These are phyloP conservation scores for Geophilus truncorum DNA, from an alignment of 2,888 invertebrate genomes.

Conservation along the genomic window DNA sequence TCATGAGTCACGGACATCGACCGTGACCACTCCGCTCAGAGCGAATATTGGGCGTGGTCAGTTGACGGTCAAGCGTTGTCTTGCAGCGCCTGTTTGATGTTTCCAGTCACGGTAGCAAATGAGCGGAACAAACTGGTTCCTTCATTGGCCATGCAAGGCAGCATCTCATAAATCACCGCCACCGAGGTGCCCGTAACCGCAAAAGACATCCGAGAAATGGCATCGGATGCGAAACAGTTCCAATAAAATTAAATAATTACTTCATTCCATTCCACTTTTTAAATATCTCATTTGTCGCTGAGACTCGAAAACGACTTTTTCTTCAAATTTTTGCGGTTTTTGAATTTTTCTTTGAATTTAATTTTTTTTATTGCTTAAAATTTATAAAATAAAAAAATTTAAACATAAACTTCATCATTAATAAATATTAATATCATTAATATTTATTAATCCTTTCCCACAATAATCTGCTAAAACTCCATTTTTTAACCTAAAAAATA, in stretches of 20 bases:
- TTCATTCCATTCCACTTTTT: not conserved
- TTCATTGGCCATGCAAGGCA: slow-evolving; percentile 20
- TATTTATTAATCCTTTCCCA: too few relatives aligned
- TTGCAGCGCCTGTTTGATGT: slow-evolving; percentile 12
- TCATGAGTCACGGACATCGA: slow-evolving; percentile 11
- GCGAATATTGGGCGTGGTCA: slow-evolving; percentile 1
- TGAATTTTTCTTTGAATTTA: too few relatives aligned
- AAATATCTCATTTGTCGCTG: not conserved
- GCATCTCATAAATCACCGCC: slow-evolving; percentile 28
- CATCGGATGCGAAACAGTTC: not conserved
- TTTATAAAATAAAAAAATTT: too few relatives aligned
- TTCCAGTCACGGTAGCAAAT: slow-evolving; percentile 8
- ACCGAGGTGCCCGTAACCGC: slow-evolving; percentile 13
- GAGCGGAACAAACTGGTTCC: slow-evolving; percentile 22
- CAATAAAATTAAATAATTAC: not conserved
- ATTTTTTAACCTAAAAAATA: too few relatives aligned
- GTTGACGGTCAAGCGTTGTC: slow-evolving; percentile 3
- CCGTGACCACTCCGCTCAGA: slow-evolving; percentile 1
- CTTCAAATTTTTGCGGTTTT: not conserved
- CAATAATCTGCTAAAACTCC: too few relatives aligned
- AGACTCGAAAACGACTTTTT: too few relatives aligned
- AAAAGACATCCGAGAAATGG: not conserved
- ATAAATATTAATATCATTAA: too few relatives aligned
- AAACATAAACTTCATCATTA: too few relatives aligned
- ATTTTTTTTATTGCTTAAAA: too few relatives aligned